Evolutionary conservation across 2,888 invertebrate genomes (phyloP).

Genomic region (Prenolepis imparis): DNA sequence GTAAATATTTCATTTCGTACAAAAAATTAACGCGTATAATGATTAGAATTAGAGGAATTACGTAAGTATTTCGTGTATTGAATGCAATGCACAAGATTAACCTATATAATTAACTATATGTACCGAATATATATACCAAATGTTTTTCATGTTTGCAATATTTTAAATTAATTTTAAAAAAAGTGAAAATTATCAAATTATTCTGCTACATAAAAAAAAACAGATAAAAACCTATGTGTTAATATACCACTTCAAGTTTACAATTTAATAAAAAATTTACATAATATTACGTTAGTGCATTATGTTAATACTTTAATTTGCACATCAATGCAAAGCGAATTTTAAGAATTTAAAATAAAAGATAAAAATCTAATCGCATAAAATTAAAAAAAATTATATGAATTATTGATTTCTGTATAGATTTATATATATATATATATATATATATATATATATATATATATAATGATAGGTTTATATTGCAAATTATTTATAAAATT

Average conservation of each 20-base stretch:
- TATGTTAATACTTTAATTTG: neutral
- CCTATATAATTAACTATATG: neutral
- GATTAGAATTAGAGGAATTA: slow-evolving; percentile 39
- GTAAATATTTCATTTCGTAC: neutral
- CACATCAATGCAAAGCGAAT: neutral
- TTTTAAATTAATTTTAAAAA: too few relatives aligned
- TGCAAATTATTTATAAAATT: neutral
- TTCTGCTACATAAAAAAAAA: neutral
- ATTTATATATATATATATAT: neutral
- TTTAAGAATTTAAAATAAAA: neutral
- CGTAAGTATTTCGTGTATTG: slow-evolving; percentile 12
- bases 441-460: slow-evolving; percentile 8
- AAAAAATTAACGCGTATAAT: neutral
- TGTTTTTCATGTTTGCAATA: neutral
- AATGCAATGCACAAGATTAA: neutral
- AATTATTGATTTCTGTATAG: neutral
- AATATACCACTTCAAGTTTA: neutral
- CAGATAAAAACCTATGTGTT: neutral
- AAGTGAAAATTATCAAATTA: neutral
- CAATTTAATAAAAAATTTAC: neutral
- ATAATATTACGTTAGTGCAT: neutral
- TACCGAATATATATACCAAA: neutral
- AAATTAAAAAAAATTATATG: neutral
- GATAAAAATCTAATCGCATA: neutral
- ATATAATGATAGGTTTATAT: neutral